Evolutionary conservation across 2,113 vertebrate species (phyloP).

Genomic region (Amphilophus citrinellus): DNA sequence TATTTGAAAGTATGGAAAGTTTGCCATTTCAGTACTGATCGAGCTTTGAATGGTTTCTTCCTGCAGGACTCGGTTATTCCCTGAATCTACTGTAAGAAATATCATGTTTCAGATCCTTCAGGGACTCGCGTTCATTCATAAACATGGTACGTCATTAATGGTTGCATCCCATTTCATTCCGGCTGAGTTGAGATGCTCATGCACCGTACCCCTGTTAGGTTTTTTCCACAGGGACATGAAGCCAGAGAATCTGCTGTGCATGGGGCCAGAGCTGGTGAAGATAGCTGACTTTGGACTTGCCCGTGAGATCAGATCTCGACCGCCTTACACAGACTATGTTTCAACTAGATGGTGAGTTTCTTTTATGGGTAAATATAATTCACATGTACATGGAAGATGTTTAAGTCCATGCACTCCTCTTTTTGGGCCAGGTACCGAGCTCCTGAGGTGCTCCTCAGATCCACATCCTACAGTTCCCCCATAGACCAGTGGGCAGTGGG

Average conservation of each 20-base stretch:
- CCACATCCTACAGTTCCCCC: conserved; percentile 93
- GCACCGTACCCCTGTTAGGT: conserved; percentile 73
- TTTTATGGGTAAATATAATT: background rate
- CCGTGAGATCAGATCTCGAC: conserved; percentile 93
- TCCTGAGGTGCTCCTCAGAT: conserved; percentile 94
- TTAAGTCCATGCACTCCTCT: background rate
- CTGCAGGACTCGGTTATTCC: conserved; percentile 94
- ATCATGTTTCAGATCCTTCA: conserved; percentile 99
- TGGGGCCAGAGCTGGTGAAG: conserved; percentile 98
- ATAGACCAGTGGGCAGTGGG: conserved; percentile 98
- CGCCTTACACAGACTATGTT: conserved; percentile 97
- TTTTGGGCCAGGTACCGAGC: conserved; percentile 90
- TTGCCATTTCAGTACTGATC: background rate
- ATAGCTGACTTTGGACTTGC: conserved; percentile 98
- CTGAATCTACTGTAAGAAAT: conserved; percentile 97
- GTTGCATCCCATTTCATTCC: background rate
- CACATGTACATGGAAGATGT: background rate
- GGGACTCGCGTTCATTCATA: conserved; percentile 97
- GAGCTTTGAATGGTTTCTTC: conserved; percentile 22
- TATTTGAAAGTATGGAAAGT: background rate
- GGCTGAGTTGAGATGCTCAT: background rate
- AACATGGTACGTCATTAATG: conserved; percentile 86
- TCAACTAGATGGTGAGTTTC: conserved; percentile 91
- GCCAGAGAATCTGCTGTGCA: conserved; percentile 97
- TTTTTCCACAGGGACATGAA: conserved; percentile 99